Evolutionary conservation across 1,140 invertebrate genomes (phyloP).

Genomic region (Sesamia nonagrioides): DNA sequence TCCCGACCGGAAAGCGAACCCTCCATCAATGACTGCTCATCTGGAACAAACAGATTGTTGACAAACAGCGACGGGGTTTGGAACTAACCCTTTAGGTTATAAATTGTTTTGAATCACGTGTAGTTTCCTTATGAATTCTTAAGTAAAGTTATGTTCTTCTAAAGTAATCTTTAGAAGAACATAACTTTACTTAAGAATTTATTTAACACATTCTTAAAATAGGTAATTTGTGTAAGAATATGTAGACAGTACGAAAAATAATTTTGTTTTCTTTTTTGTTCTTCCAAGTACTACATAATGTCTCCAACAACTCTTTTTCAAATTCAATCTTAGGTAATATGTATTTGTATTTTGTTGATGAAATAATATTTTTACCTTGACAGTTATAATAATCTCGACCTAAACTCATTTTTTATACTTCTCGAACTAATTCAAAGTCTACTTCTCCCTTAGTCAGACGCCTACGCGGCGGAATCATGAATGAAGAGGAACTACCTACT

Average conservation of each 20-base stretch:
- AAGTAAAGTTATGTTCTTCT: background rate
- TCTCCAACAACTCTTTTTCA: no score
- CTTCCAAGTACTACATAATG: no score
- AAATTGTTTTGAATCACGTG: constrained; percentile 7
- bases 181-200: no score
- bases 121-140: background rate
- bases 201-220: no score
- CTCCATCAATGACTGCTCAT: constrained; percentile 9
- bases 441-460: background rate
- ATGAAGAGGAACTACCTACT: constrained; percentile 28
- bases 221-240: no score
- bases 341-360: no score
- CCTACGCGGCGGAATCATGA: constrained; percentile 14
- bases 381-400: background rate
- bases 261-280: no score
- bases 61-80: background rate
- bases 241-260: no score
- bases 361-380: no score
- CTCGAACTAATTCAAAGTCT: background rate
- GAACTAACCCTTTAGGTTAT: constrained; percentile 7
- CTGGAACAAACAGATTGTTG: constrained; percentile 10
- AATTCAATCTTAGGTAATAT: no score
- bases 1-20: background rate
- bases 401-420: background rate
- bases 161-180: no score